Evolutionary conservation across 1,140 invertebrate genomes (phyloP).

Genomic region (Scylla paramamosain): DNA sequence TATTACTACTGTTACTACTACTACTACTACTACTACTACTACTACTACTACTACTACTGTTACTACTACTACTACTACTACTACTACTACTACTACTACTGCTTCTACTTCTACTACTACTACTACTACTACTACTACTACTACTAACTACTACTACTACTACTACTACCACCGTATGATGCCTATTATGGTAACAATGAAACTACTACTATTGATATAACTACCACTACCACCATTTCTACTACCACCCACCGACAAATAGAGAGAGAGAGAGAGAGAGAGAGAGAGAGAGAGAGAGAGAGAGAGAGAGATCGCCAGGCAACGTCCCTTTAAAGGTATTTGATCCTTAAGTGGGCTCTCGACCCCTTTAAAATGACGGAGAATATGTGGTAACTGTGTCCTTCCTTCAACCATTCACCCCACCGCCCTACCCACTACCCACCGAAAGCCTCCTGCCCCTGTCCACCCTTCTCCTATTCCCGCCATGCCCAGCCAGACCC

Average conservation of each 20-base stretch:
- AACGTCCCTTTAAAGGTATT: slow-evolving; percentile 14
- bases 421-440: too few relatives aligned
- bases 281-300: neutral
- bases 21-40: slow-evolving; percentile 23
- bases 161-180: neutral
- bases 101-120: neutral
- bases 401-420: neutral
- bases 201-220: too few relatives aligned
- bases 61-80: slow-evolving; percentile 16
- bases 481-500: neutral
- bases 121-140: slow-evolving; percentile 22
- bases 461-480: neutral
- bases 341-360: slow-evolving; percentile 12
- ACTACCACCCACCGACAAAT: neutral
- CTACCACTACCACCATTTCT: neutral
- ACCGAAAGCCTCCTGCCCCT: neutral
- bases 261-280: neutral
- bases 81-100: slow-evolving; percentile 11
- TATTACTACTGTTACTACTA: neutral
- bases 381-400: slow-evolving; percentile 2
- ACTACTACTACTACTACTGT: neutral
- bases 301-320: neutral
- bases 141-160: neutral
- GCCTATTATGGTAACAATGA: too few relatives aligned
- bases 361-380: slow-evolving; percentile 10